phyloP scores from a whole-genome alignment of 2,797 vertebrate species.

The Enteromius paludinosus region DNA sequence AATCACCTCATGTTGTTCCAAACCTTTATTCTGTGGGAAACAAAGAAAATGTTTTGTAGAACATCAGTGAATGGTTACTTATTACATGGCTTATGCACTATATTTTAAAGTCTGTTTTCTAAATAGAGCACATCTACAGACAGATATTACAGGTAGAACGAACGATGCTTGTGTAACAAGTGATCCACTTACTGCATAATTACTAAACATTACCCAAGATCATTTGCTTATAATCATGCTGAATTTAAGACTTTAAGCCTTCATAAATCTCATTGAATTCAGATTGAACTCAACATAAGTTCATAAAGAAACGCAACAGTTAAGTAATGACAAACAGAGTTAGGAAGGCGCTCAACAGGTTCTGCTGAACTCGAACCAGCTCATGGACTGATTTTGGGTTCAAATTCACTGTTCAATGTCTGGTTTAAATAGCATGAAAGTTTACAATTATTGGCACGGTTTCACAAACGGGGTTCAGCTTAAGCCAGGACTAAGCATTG shows the following conservation, averaged over 20 bases:
- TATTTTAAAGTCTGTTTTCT: not conserved
- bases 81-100: not conserved
- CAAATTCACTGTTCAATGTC: too few species aligned
- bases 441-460: too few species aligned
- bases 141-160: not conserved
- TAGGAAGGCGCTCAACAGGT: not conserved
- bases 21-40: not conserved
- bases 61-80: not conserved
- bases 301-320: not conserved
- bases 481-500: too few species aligned
- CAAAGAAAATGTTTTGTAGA: not conserved
- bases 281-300: not conserved
- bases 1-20: not conserved
- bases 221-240: constrained; percentile 1
- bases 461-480: too few species aligned
- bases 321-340: not conserved
- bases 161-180: not conserved
- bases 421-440: not conserved
- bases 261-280: not conserved
- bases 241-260: not conserved
- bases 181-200: not conserved
- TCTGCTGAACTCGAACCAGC: not conserved
- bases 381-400: not conserved
- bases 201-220: not conserved
- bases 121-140: not conserved